A percentile compares a stretch with the other conserved stretches of the same genome.
phyloP scores from a whole-genome alignment of 1,140 invertebrate genomes.

The Psilanteris sp. region DNA sequence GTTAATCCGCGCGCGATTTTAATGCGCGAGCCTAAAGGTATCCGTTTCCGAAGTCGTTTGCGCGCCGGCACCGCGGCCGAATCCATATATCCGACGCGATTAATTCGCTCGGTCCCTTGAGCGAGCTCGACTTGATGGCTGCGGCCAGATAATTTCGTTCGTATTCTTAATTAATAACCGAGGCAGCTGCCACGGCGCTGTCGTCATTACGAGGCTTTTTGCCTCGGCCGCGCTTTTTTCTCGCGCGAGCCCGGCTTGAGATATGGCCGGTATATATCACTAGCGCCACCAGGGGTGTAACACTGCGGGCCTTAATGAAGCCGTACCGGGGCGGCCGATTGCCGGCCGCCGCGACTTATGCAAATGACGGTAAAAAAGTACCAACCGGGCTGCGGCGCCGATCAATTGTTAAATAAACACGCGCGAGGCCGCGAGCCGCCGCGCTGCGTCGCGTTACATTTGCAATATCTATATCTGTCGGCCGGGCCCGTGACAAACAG shows the following conservation, averaged over 20 bases:
- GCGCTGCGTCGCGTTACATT: conserved; percentile 22
- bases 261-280: conserved; percentile 74
- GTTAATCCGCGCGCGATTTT: too few species aligned
- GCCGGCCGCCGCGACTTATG: too few species aligned
- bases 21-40: too few species aligned
- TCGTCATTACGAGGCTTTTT: conserved; percentile 76
- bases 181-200: conserved; percentile 72
- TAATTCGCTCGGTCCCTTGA: conserved; percentile 72
- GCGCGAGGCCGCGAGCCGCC: too few species aligned
- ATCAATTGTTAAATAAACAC: too few species aligned
- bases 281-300: conserved; percentile 72
- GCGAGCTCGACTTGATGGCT: conserved; percentile 69
- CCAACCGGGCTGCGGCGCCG: too few species aligned
- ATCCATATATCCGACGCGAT: conserved; percentile 71
- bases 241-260: conserved; percentile 55
- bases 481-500: conserved; percentile 50
- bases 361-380: too few species aligned
- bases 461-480: conserved; percentile 45
- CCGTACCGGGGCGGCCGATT: too few species aligned
- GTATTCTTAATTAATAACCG: conserved; percentile 77
- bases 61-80: too few species aligned
- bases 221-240: conserved; percentile 56
- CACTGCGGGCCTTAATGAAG: conserved; percentile 72
- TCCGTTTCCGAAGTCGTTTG: too few species aligned
- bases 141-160: conserved; percentile 64